Conservation (phyloP, 2,888 invertebrate species). For the Odiellus spinosus region DNA sequence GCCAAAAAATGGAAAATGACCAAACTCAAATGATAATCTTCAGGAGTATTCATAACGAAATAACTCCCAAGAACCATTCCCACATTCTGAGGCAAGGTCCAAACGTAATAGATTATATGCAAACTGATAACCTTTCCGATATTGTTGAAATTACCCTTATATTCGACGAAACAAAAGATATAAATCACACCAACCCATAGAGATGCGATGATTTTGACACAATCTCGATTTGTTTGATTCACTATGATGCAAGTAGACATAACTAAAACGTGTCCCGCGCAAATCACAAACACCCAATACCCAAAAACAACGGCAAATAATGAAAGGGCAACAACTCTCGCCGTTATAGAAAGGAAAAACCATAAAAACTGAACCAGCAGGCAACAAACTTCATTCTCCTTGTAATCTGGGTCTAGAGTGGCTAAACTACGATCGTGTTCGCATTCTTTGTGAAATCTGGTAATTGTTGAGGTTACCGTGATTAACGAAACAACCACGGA, state of each 20-base stretch:
- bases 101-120: slow-evolving; percentile 12
- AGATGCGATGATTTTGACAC: slow-evolving; percentile 9
- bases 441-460: slow-evolving; percentile 38
- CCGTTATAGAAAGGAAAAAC: slow-evolving; percentile 12
- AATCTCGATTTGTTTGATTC: slow-evolving; percentile 8
- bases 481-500: slow-evolving; percentile 62
- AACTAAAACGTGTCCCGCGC: slow-evolving; percentile 11
- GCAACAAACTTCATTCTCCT: slow-evolving; percentile 54
- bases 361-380: slow-evolving; percentile 63
- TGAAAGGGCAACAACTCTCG: slow-evolving; percentile 12
- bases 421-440: slow-evolving; percentile 54
- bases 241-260: slow-evolving; percentile 12
- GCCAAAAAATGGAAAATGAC: slow-evolving; percentile 11
- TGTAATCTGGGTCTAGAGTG: slow-evolving; percentile 57
- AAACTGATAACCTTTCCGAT: slow-evolving; percentile 11
- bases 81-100: slow-evolving; percentile 12
- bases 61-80: slow-evolving; percentile 14
- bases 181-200: slow-evolving; percentile 15
- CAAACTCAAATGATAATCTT: slow-evolving; percentile 6
- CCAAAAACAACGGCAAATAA: slow-evolving; percentile 14
- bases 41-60: slow-evolving; percentile 5
- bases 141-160: slow-evolving; percentile 13
- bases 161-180: slow-evolving; percentile 15
- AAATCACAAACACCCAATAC: slow-evolving; percentile 14
- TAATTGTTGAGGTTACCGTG: slow-evolving; percentile 76